A percentile compares a stretch with the other conserved stretches of the same genome.
These are phyloP conservation scores for Phyllostomus discolor DNA, from an alignment of 2,113 vertebrate genomes.

Conservation along the genomic window DNA sequence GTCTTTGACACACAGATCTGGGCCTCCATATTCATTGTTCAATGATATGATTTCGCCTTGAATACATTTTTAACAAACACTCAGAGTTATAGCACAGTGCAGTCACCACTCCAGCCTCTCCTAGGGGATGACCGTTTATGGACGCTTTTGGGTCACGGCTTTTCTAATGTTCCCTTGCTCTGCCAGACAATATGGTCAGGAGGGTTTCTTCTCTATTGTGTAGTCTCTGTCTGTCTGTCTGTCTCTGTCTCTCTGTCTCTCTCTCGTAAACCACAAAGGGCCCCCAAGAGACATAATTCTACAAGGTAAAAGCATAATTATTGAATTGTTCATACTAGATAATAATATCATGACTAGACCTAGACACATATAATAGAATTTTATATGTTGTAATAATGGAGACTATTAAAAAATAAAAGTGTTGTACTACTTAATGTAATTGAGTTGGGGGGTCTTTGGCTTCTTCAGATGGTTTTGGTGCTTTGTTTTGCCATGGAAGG, in stretches of 20 bases:
- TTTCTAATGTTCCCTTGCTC: constrained; percentile 35
- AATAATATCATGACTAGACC: neutral
- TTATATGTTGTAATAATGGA: neutral
- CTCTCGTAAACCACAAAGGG: neutral
- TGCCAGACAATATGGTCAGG: neutral
- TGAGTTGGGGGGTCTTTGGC: neutral
- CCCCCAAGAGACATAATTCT: neutral
- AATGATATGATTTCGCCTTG: constrained; percentile 59
- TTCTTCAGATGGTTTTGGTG: neutral
- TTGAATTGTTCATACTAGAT: neutral
- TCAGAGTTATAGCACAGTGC: constrained; percentile 36
- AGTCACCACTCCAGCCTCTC: constrained; percentile 44
- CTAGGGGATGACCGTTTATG: constrained; percentile 37
- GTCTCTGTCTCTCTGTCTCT: neutral
- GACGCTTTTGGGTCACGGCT: constrained; percentile 18
- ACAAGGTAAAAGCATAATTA: neutral
- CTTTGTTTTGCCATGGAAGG: neutral
- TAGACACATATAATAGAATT: neutral
- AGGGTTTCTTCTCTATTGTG: constrained; percentile 16
- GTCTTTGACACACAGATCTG: constrained; percentile 44
- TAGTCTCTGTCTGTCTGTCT: neutral
- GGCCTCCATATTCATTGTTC: constrained; percentile 54
- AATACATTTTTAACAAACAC: constrained; percentile 70
- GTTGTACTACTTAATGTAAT: neutral
- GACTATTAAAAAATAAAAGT: neutral